Evolutionary conservation across 2,888 invertebrate genomes (phyloP).

Genomic region (Bimastos eiseni): DNA sequence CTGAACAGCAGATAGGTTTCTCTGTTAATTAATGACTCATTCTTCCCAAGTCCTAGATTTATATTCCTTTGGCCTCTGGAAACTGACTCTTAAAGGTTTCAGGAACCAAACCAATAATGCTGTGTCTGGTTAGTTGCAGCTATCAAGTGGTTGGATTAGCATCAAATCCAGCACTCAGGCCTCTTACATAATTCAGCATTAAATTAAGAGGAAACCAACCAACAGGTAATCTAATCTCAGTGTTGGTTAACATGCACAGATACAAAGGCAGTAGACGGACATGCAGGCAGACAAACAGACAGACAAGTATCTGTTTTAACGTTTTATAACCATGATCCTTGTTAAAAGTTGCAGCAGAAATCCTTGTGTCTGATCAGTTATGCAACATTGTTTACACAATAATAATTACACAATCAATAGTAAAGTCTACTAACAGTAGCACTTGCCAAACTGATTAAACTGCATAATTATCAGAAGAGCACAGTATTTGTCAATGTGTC

Average conservation of each 20-base stretch:
- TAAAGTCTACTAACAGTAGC: background rate
- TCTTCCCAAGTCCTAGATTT: constrained; percentile 13
- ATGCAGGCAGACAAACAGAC: background rate
- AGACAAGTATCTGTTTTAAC: background rate
- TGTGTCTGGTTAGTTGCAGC: background rate
- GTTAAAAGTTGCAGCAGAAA: background rate
- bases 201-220: constrained; percentile 9
- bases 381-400: background rate
- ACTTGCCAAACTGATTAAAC: background rate
- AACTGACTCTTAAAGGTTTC: background rate
- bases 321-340: background rate
- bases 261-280: background rate
- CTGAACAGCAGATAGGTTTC: background rate
- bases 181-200: background rate
- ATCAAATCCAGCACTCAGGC: constrained; percentile 5
- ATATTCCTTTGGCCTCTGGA: background rate
- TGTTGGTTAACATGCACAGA: background rate
- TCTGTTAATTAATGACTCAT: background rate
- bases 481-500: background rate
- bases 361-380: background rate
- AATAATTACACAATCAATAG: background rate
- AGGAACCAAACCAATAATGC: background rate
- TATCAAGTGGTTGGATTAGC: background rate
- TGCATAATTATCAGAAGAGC: background rate
- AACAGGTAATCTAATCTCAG: background rate